Evolutionary conservation across 2,888 invertebrate species (phyloP).

Genomic region (Eudasyphora cyanicolor): DNA sequence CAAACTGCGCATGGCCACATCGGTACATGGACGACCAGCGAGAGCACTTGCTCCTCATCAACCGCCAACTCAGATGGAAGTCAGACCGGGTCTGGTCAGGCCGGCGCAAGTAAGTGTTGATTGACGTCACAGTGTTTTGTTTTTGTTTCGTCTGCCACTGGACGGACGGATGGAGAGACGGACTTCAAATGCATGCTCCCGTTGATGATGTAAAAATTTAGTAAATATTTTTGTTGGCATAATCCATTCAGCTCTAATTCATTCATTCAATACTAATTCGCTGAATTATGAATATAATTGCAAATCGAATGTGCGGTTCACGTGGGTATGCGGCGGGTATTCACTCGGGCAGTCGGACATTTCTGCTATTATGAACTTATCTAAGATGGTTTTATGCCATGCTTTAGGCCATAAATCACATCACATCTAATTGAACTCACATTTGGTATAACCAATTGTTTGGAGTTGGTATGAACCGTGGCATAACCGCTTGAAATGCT

Average conservation of each 20-base stretch:
- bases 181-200: neutral
- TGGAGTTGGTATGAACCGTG: too few relatives aligned
- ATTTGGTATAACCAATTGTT: neutral
- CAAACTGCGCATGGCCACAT: neutral
- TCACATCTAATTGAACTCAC: neutral
- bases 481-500: too few relatives aligned
- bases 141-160: neutral
- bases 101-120: too few relatives aligned
- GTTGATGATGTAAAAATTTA: conserved; percentile 26
- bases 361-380: conserved; percentile 30
- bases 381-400: neutral
- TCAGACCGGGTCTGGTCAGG: too few relatives aligned
- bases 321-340: neutral
- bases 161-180: neutral
- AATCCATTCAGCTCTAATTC: conserved; percentile 34
- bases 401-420: neutral
- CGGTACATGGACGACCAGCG: neutral
- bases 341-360: too few relatives aligned
- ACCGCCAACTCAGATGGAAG: neutral
- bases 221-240: conserved; percentile 25
- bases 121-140: neutral
- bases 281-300: conserved; percentile 3
- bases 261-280: conserved; percentile 1
- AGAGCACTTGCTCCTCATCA: conserved; percentile 17
- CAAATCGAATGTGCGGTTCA: neutral